phyloP scores from a whole-genome alignment of 2,888 invertebrate species.

The Hoplodrina blanda region DNA sequence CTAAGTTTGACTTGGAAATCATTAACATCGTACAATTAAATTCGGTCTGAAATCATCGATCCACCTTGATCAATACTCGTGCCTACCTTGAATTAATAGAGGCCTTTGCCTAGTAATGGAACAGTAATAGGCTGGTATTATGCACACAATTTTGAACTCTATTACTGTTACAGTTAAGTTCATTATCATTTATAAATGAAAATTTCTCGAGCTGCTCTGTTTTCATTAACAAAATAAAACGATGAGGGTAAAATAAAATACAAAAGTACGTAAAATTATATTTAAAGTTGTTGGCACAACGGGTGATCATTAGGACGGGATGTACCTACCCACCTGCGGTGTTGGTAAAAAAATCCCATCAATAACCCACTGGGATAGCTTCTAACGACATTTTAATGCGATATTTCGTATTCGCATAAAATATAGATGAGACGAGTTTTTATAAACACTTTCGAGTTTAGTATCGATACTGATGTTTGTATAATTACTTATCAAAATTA shows the following conservation, averaged over 20 bases:
- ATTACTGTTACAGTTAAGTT: too few relatives aligned
- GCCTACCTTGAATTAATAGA: too few relatives aligned
- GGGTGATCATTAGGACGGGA: constrained; percentile 39
- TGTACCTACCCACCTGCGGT: constrained; percentile 21
- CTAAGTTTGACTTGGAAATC: too few relatives aligned
- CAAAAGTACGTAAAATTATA: constrained; percentile 8
- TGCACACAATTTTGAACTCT: too few relatives aligned
- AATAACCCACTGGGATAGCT: constrained; percentile 45
- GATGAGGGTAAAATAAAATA: constrained; percentile 10
- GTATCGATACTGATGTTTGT: constrained; percentile 1
- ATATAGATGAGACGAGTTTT: constrained; percentile 35
- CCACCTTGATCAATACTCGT: too few relatives aligned
- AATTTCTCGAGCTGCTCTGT: background rate
- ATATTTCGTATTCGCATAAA: constrained; percentile 44
- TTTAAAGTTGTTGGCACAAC: constrained; percentile 27
- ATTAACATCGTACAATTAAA: too few relatives aligned
- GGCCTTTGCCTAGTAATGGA: too few relatives aligned
- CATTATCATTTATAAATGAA: background rate
- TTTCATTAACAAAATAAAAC: background rate
- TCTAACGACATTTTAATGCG: constrained; percentile 60
- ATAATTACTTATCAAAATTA: background rate
- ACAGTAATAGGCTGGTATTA: too few relatives aligned
- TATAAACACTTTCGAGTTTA: constrained; percentile 2
- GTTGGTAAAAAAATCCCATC: constrained; percentile 50
- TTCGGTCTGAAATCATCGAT: too few relatives aligned